A percentile compares a stretch with the other conserved stretches of the same genome.
Conservation (phyloP, 1,140 invertebrate genomes). For the Drosophila subpulchrella region DNA sequence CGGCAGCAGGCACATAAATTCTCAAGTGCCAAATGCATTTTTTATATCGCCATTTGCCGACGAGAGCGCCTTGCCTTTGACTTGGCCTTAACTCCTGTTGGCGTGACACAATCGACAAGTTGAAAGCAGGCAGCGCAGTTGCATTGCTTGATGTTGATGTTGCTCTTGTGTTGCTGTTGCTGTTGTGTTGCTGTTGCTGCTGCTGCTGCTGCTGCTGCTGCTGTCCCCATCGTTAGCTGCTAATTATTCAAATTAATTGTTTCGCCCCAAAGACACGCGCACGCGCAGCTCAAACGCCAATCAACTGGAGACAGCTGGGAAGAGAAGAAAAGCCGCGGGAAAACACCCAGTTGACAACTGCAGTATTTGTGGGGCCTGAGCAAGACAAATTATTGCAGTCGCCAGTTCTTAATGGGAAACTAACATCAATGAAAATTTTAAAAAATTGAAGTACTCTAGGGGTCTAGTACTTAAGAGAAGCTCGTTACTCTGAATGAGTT, state of each 20-base stretch:
- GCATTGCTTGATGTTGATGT: conserved; percentile 21
- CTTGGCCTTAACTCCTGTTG: conserved; percentile 72
- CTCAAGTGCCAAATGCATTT: conserved; percentile 81
- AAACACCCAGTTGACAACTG: conserved; percentile 7
- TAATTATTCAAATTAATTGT: conserved; percentile 84
- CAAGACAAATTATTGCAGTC: conserved; percentile 24
- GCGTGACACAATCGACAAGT: conserved; percentile 80
- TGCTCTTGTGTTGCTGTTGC: conserved; percentile 13
- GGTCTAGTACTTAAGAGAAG: background rate
- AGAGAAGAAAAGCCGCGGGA: conserved; percentile 3
- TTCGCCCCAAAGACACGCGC: conserved; percentile 71
- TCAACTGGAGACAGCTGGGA: conserved; percentile 43
- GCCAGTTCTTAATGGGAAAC: conserved; percentile 2
- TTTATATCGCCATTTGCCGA: conserved; percentile 50
- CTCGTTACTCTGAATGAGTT: background rate
- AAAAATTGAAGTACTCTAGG: too few species aligned
- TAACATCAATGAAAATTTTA: background rate
- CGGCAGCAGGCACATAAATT: conserved; percentile 64
- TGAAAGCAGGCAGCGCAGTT: conserved; percentile 48
- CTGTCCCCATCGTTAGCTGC: conserved; percentile 69
- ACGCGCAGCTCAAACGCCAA: conserved; percentile 80
- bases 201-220: conserved; percentile 18
- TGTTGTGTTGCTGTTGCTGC: conserved; percentile 22
- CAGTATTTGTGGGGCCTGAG: background rate
- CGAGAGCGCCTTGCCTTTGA: conserved; percentile 52